A percentile compares a stretch with the other conserved stretches of the same genome.
Evolutionary conservation across 2,797 vertebrate species (phyloP).

Genomic region (Menidia menidia): DNA sequence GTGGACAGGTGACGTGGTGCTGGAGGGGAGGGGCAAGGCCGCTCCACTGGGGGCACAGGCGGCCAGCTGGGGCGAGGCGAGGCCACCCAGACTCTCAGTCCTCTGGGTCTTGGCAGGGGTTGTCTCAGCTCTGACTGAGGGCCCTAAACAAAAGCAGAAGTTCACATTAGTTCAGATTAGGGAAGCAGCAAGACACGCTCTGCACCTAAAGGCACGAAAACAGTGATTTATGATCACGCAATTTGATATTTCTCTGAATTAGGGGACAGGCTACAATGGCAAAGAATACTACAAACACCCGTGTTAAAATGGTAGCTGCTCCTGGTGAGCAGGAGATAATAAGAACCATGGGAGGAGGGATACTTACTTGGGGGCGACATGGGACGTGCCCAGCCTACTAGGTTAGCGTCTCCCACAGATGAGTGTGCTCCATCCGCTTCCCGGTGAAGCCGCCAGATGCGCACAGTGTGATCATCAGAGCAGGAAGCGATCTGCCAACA

Average conservation of each 20-base stretch:
- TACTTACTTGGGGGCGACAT: constrained; percentile 70
- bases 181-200: not conserved
- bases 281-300: not conserved
- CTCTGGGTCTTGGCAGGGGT: constrained; percentile 86
- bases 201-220: not conserved
- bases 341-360: not conserved
- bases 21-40: constrained; percentile 89
- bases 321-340: too few species aligned
- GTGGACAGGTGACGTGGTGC: constrained; percentile 75
- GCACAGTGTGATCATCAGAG: constrained; percentile 95
- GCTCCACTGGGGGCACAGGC: constrained; percentile 87
- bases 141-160: constrained; percentile 51
- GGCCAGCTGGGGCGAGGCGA: constrained; percentile 86
- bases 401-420: constrained; percentile 71
- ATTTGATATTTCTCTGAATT: not conserved
- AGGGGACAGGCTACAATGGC: not conserved
- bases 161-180: constrained; percentile 12
- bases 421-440: constrained; percentile 69
- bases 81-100: constrained; percentile 54
- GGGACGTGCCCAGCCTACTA: constrained; percentile 88
- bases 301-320: too few species aligned
- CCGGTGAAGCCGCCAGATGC: constrained; percentile 90
- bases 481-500: constrained; percentile 92
- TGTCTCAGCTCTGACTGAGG: constrained; percentile 43
- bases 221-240: constrained; percentile 4